Evolutionary conservation across 92 coral and sea anemone species (phyloP).

Genomic region (Epizoanthus rinbou): DNA sequence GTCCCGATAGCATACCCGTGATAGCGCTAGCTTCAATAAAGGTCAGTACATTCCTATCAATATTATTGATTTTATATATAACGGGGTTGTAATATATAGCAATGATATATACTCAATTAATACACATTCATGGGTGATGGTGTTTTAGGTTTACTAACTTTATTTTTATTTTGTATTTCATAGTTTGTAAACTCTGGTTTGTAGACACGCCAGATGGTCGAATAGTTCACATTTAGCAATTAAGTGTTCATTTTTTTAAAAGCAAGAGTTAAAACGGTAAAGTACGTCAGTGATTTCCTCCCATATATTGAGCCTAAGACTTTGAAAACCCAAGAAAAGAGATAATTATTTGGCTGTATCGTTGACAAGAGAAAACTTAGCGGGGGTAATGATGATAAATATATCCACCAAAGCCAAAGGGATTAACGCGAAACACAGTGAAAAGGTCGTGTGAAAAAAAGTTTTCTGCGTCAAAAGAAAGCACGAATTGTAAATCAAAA

Average conservation of each 20-base stretch:
- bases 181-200: conserved; percentile 21
- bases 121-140: neutral
- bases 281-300: neutral
- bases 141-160: neutral
- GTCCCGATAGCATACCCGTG: conserved; percentile 78
- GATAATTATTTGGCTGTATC: conserved; percentile 2
- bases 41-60: conserved; percentile 62
- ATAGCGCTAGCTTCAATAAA: conserved; percentile 63
- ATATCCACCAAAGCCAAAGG: neutral
- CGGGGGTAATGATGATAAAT: conserved; percentile 28
- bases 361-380: conserved; percentile 21
- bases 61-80: conserved; percentile 21
- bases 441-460: neutral
- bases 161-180: conserved; percentile 8
- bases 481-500: neutral
- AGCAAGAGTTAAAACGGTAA: neutral
- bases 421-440: neutral
- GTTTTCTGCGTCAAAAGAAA: neutral
- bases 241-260: conserved; percentile 12
- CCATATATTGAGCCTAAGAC: neutral
- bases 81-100: neutral
- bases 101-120: conserved; percentile 9
- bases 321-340: conserved; percentile 26
- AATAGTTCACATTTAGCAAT: neutral
- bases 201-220: conserved; percentile 27